These are phyloP conservation scores for Artibeus jamaicensis DNA, from an alignment of 2,797 vertebrate genomes.

Conservation along the genomic window DNA sequence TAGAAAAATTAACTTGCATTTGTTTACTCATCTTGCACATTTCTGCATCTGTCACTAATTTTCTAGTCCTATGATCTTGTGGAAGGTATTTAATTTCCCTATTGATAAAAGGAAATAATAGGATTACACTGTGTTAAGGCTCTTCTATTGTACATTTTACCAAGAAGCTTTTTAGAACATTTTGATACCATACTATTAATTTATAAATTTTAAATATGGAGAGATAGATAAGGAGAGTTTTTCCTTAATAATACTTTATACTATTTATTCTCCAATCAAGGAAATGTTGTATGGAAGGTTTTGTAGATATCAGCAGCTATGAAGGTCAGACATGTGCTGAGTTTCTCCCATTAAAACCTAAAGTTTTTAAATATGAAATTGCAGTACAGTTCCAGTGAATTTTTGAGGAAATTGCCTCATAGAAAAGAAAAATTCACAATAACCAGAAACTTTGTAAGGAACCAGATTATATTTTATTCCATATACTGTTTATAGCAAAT, in stretches of 20 bases:
- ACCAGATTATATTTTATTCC: neutral
- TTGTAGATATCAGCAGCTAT: neutral
- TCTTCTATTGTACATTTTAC: neutral
- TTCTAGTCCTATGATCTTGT: neutral
- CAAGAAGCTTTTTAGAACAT: neutral
- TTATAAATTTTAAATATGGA: neutral
- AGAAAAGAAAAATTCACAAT: constrained; percentile 14
- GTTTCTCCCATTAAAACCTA: neutral
- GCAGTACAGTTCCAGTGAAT: neutral
- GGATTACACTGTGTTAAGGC: neutral
- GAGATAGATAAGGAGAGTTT: neutral
- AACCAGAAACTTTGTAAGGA: neutral
- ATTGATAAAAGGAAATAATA: neutral
- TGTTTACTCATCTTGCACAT: neutral
- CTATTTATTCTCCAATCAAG: neutral
- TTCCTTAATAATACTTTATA: neutral
- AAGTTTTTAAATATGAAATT: neutral
- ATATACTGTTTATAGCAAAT: neutral
- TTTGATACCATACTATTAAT: neutral
- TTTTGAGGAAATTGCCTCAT: neutral
- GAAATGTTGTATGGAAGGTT: neutral
- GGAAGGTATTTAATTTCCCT: neutral
- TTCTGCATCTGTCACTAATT: neutral
- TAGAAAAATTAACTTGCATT: neutral
- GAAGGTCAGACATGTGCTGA: neutral